phyloP scores from a whole-genome alignment of 2,797 vertebrate species.

The Crocodylus rhombifer region DNA sequence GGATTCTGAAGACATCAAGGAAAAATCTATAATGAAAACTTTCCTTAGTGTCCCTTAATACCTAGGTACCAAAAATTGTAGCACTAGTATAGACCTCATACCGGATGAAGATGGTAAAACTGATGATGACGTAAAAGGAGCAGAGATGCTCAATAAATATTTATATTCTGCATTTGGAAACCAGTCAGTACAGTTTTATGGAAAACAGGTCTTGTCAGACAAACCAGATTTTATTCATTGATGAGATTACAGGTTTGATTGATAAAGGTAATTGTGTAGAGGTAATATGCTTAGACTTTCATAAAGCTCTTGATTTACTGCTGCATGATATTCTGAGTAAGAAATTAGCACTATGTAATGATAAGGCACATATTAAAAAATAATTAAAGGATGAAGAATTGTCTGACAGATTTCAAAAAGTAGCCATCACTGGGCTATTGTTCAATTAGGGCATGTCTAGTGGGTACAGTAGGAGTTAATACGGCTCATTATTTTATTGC shows the following conservation, averaged over 20 bases:
- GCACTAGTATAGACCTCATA: background rate
- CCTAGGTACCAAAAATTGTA: background rate
- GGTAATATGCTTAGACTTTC: background rate
- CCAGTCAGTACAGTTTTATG: slow-evolving; percentile 31
- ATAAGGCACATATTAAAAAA: slow-evolving; percentile 64
- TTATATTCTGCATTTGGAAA: slow-evolving; percentile 53
- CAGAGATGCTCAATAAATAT: slow-evolving; percentile 10
- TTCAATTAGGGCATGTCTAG: slow-evolving; percentile 50
- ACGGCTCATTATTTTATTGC: slow-evolving; percentile 62
- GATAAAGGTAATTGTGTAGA: slow-evolving; percentile 31
- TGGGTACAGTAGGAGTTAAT: slow-evolving; percentile 56
- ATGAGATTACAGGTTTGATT: slow-evolving; percentile 47
- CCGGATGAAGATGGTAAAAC: background rate
- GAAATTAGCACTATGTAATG: slow-evolving; percentile 59
- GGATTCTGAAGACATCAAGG: background rate
- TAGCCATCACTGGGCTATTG: slow-evolving; percentile 39
- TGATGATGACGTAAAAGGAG: slow-evolving; percentile 1
- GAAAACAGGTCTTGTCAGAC: slow-evolving; percentile 48
- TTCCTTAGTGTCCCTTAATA: too few species aligned
- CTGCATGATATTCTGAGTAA: slow-evolving; percentile 59
- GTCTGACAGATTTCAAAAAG: slow-evolving; percentile 54
- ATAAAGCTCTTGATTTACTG: slow-evolving; percentile 28
- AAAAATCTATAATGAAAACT: background rate
- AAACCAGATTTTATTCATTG: slow-evolving; percentile 45
- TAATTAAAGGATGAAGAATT: slow-evolving; percentile 64